A percentile compares a stretch with the other conserved stretches of the same genome.
These are phyloP conservation scores for Melanotaenia nigrans DNA, from an alignment of 2,797 vertebrate species.

Conservation along the genomic window DNA sequence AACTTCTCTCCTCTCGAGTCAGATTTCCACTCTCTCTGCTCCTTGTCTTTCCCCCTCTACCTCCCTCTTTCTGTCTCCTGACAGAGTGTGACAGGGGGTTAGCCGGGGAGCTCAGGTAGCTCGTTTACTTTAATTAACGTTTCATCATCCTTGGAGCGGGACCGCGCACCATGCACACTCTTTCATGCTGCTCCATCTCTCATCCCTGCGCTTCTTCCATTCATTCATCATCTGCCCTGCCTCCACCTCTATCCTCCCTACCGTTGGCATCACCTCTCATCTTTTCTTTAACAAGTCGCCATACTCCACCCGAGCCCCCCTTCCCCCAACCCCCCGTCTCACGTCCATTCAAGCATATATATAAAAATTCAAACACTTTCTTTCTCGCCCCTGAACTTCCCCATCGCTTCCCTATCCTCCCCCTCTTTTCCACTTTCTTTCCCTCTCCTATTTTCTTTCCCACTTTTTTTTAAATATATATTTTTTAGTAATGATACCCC, in stretches of 20 bases:
- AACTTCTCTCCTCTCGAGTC: constrained; percentile 56
- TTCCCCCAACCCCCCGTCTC: constrained; percentile 58
- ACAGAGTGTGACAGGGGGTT: constrained; percentile 80
- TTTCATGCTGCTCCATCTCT: constrained; percentile 76
- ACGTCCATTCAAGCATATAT: constrained; percentile 67
- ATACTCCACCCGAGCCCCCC: constrained; percentile 42
- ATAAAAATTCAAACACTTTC: constrained; percentile 75
- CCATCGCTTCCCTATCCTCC: background rate
- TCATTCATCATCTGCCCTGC: constrained; percentile 81
- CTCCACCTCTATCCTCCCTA: constrained; percentile 22
- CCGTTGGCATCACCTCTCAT: constrained; percentile 69
- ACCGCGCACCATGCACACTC: constrained; percentile 62
- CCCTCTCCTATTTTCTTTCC: constrained; percentile 26
- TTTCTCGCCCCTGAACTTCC: constrained; percentile 53
- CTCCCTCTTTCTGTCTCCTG: constrained; percentile 59
- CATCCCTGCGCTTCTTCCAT: constrained; percentile 78
- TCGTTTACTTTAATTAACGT: constrained; percentile 86
- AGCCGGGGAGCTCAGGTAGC: constrained; percentile 80
- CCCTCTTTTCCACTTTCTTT: constrained; percentile 16
- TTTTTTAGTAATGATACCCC: constrained; percentile 45
- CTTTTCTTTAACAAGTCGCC: constrained; percentile 61
- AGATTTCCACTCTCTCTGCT: constrained; percentile 35
- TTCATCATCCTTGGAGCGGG: constrained; percentile 81
- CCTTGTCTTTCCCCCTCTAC: background rate
- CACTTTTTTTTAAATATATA: constrained; percentile 9